Evolutionary conservation across 2,888 invertebrate species (phyloP), one percentile per base, ranked within the genome.

Genomic region (Caenorhabditis macrosperma): DNA sequence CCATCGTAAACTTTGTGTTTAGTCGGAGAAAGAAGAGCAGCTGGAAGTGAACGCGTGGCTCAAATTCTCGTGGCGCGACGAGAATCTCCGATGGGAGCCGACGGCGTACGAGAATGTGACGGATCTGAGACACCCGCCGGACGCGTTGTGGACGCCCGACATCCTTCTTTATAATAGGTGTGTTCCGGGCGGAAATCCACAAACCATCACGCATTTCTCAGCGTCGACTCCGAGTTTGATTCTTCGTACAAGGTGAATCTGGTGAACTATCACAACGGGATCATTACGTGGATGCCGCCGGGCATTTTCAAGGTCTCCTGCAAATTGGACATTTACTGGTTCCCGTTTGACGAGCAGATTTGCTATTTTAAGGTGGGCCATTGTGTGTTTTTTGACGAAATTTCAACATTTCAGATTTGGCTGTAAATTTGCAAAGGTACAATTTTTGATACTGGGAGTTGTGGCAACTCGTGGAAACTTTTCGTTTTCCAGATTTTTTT

Each of bases 271-370:
- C 69, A 72, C 33, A 83, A 83, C 54, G 88, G 89, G 0, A 59
- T 71, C 12, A 84, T 88, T 22, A 86, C 78, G 12, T 89, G 88
- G 88, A 83, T 89, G 59, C 89, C 89, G 33, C 89, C 89, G 0
- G 88, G 86, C 17, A 85, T 85, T 10, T 85, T 85, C 60, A 85
- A 83, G 54, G 82, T 88, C 24, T 85, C 86, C 88, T 98, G 97
- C 93, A 96, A 96, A 93, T 96, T 98, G 91, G 96, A 98, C 93
- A 97, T 98, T 93, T 97, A 96, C 90, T 97, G 97, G 97, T 98
- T 98, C 93, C 97, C 97, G 84, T 98, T 97, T 93, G 97, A 98
- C 92, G 97, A 97, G 92, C 97, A 98, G 93, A 94, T 94, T 90
- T 98, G 98, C 92, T 95, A 96, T 91, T 87, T 90, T 59, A 90